Evolutionary conservation across 1,140 invertebrate genomes (phyloP), one percentile per base, ranked within the genome.

Genomic region (Drosophila pachea): DNA sequence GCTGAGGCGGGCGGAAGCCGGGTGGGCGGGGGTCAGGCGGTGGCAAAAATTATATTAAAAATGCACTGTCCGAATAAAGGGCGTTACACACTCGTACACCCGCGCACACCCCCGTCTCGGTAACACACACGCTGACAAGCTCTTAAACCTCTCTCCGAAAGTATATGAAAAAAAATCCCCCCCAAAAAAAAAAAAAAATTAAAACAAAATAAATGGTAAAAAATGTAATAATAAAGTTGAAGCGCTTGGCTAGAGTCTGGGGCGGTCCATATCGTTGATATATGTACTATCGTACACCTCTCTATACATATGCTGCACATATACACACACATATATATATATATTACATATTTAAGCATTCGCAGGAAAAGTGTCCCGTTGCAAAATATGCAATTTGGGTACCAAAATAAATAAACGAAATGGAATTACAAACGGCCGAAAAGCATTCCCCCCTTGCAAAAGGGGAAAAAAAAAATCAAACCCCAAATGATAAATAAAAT

Each of bases 51-150:
- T 84, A 84, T 84, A 84, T 84, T 84, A 84, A 84, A 84, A 84
- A 84, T 84, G 79, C 79, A 84, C 76, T 84, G 79, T 84, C 79
- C 79, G 81, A 84, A 81, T 74, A 76, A 84, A 84, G 76, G 81
- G 79, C 76, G 73, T 74, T 66, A 73, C 78, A 82, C 62, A 74
- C 61, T 50, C 70, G 31, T 16, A 59, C 61, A 60, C 49, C 42
- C 50, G n/a, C n/a, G n/a, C n/a, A 53, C 55, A 54, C 45, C 45
- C 40, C 22, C 22, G n/a, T 5, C 40, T 43, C n/a, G 40, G 40
- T 14, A 38, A 60, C 12, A 61, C 54, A 66, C 55, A 49, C 59
- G 56, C 66, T 68, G 43, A 58, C 54, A 68, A 59, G 68, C 63
- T 70, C 50, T 66, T 70, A 70, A 74, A 72, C 70, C 62, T 54